Base-by-base conservation (phyloP, 92 coral and sea anemone species). In the Porites lobata region DNA sequence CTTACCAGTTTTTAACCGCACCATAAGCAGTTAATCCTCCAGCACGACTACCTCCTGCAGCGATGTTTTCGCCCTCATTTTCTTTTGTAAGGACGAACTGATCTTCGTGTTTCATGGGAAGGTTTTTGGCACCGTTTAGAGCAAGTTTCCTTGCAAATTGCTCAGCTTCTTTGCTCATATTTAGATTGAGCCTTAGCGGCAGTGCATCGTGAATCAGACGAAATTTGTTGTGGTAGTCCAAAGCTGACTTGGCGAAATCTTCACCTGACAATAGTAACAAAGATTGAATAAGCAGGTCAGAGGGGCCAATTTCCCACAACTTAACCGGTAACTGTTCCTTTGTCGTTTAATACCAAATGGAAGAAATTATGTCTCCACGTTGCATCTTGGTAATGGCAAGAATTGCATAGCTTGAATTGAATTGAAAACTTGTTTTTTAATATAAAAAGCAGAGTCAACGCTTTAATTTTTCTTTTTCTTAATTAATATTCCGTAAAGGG, bases 191-290 rank as follows among this genome's bases (percentile, higher is more conserved):
- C 67, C 24, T 86, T 56, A 95, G 85, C 2, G 90, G 90, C 1
- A 94, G 90, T 12, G 94, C 94, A 73, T 86, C 82, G 84, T 96
- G 98, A 50, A 90, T 76, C 15, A 79, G 77, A 5, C 98, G 95
- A 50, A 89, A 96, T 58, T 88, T 85, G 88, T 96, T 96, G 86
- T 94, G 94, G 26, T 92, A 43, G 13, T 71, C 81, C 51, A 96
- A 83, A 47, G 93, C 94, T 52, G 89, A 88, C 77, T 79, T 94
- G 57, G 53, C 63, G 69, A 86, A 90, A 72, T 82, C 70, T 69
- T 59, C 51, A 72, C 1, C 84, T 79, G 22, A 14, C 13, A 59
- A 38, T 38, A 38, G 47, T 38, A 38, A 20, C 13, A 20, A 21
- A 74, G 4, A 15, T 50, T 15, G 7, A 8, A 2, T 6, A 70